Conservation (phyloP, 2,113 vertebrate species). For the Baryphthengus martii region DNA sequence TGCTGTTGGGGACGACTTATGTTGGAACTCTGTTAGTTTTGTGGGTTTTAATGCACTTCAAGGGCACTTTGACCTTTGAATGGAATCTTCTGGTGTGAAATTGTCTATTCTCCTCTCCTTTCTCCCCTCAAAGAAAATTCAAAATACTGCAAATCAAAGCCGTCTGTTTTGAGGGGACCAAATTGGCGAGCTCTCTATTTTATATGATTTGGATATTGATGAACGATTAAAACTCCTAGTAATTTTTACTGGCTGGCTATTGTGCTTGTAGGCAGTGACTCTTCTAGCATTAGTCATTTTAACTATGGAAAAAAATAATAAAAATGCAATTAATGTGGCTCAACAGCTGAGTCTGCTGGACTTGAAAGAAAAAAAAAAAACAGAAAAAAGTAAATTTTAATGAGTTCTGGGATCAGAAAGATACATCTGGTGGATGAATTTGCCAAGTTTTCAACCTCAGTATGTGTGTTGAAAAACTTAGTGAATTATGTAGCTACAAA, state of each 20-base stretch:
- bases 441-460: conserved; percentile 64
- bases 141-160: conserved; percentile 22
- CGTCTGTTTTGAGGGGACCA: conserved; percentile 34
- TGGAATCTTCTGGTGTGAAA: conserved; percentile 32
- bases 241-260: conserved; percentile 33
- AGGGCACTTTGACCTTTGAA: conserved; percentile 6
- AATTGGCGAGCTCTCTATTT: conserved; percentile 43
- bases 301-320: conserved; percentile 60
- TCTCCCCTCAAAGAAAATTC: conserved; percentile 10
- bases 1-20: not conserved
- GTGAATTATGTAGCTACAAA: conserved; percentile 59
- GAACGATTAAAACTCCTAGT: conserved; percentile 6
- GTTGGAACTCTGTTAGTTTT: not conserved
- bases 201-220: conserved; percentile 44
- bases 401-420: conserved; percentile 64
- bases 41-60: conserved; percentile 26
- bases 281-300: conserved; percentile 35
- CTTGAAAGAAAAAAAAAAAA: not conserved
- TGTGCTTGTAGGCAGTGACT: conserved; percentile 39
- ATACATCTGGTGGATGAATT: conserved; percentile 57
- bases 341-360: conserved; percentile 56
- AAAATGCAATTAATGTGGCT: conserved; percentile 55
- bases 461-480: conserved; percentile 60
- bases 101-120: not conserved
- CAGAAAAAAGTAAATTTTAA: conserved; percentile 43